These are phyloP conservation scores for Drosophila navojoa DNA, from an alignment of 1,140 invertebrate species.

Conservation along the genomic window DNA sequence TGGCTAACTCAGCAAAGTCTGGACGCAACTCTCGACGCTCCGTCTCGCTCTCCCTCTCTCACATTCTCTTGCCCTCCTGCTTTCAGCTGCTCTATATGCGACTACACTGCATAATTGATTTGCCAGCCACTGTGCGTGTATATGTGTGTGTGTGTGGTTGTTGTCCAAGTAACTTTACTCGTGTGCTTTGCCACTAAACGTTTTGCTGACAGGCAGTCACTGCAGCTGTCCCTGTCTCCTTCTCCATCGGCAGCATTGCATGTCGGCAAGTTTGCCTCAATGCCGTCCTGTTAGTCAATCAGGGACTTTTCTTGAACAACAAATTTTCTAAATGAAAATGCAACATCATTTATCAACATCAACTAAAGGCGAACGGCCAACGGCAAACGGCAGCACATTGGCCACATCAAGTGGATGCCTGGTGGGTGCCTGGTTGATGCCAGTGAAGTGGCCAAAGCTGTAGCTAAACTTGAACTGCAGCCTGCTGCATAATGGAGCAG, in stretches of 20 bases:
- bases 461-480: slow-evolving; percentile 24
- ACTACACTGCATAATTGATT: slow-evolving; percentile 70
- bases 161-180: slow-evolving; percentile 22
- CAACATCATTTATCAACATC: slow-evolving; percentile 81
- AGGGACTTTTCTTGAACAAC: slow-evolving; percentile 79
- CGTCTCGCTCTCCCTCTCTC: neutral
- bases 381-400: slow-evolving; percentile 63
- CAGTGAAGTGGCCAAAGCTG: slow-evolving; percentile 56
- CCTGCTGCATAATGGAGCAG: slow-evolving; percentile 33
- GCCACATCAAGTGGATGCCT: slow-evolving; percentile 24
- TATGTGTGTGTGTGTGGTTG: slow-evolving; percentile 12
- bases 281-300: slow-evolving; percentile 72
- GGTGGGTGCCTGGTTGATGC: slow-evolving; percentile 9
- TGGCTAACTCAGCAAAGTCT: slow-evolving; percentile 35
- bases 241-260: slow-evolving; percentile 6
- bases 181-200: slow-evolving; percentile 73
- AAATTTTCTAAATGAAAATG: slow-evolving; percentile 81
- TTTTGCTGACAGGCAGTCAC: slow-evolving; percentile 78
- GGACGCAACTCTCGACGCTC: neutral
- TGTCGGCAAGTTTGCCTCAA: slow-evolving; percentile 40
- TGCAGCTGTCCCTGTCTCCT: slow-evolving; percentile 48
- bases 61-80: slow-evolving; percentile 30
- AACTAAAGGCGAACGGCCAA: slow-evolving; percentile 66
- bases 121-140: slow-evolving; percentile 52
- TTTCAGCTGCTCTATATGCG: slow-evolving; percentile 11